Base-by-base conservation (phyloP, 2,113 vertebrate genomes). In the Microtus richardsoni region DNA sequence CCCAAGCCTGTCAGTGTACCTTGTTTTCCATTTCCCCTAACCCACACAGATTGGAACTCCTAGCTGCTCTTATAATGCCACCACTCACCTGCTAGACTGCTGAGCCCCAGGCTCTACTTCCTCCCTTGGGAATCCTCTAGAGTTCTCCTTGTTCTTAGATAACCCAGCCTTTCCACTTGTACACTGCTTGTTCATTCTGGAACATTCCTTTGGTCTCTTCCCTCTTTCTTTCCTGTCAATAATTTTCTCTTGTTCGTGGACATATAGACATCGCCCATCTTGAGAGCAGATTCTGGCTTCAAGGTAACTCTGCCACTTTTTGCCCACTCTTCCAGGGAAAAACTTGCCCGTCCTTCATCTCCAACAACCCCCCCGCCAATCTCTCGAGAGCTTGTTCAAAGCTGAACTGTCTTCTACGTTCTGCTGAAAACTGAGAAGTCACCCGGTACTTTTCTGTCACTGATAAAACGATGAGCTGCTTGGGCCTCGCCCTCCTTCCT, bases 221-320 rank as follows among this genome's bases (percentile, higher is more conserved):
- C 66, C 24, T 74, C 54, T 83, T 47, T 83, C 60, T 79, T 92
- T 70, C 28, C 54, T 75, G 49, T 66, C 58, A 93, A 85, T 74
- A 66, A 21, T 90, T 94, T 85, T 88, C 58, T 96, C 41, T 74
- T 87, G 74, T 28, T 80, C 71, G 33, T 30, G 39, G 39, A 24
- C 36, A 94, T 60, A 39, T 60, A 93, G 70, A 74, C 11, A 96
- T 19, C 21, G 60, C n/a, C 85, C 39, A 88, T 71, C 88, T 91
- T 89, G 39, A 62, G 66, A 26, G 22, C 66, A 75, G 74, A 77
- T 44, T 44, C n/a, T 80, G 52, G 39, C 13, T 33, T 82, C 30
- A 19, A 1, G 36, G 24, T 78, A 7, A 5, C 85, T 95, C 79
- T 95, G 39, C 28, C 36, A 73, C 85, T 91, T 74, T 52, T 2